A percentile compares a stretch with the other conserved stretches of the same genome.
phyloP scores from a whole-genome alignment of 2,113 vertebrate genomes.

The Macrotis lagotis region DNA sequence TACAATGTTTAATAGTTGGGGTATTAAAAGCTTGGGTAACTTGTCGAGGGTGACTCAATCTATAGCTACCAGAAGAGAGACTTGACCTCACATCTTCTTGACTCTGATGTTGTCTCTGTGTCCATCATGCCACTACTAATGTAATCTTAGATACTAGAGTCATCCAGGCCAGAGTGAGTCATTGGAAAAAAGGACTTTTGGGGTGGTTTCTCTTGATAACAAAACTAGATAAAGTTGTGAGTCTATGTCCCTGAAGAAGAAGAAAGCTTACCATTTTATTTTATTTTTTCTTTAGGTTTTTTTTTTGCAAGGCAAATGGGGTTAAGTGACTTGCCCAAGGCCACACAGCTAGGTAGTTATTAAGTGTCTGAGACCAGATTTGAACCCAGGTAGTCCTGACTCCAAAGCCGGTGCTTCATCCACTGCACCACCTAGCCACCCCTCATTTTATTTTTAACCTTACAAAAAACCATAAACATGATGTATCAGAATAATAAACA shows the following conservation, averaged over 20 bases:
- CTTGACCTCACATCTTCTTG: not conserved
- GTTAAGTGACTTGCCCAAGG: too few relatives aligned
- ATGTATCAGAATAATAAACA: not conserved
- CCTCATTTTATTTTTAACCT: too few relatives aligned
- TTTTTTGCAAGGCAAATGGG: too few relatives aligned
- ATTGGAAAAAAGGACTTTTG: not conserved
- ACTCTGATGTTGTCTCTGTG: not conserved
- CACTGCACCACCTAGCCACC: too few relatives aligned
- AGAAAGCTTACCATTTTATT: not conserved
- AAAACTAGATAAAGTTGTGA: not conserved
- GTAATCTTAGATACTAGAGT: not conserved
- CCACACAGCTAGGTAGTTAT: too few relatives aligned
- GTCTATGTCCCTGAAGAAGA: not conserved
- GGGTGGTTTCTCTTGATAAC: not conserved
- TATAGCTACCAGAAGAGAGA: not conserved
- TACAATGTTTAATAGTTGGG: not conserved
- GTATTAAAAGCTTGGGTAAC: not conserved
- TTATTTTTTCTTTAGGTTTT: too few relatives aligned
- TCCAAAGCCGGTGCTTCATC: too few relatives aligned
- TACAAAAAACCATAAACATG: not conserved
- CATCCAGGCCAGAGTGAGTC: not conserved
- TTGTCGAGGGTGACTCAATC: not conserved
- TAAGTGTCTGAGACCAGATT: too few relatives aligned
- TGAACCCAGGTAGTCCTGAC: too few relatives aligned
- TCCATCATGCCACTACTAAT: not conserved